Conservation (phyloP, 2,888 invertebrate species). For the Ariolimax columbianus region DNA sequence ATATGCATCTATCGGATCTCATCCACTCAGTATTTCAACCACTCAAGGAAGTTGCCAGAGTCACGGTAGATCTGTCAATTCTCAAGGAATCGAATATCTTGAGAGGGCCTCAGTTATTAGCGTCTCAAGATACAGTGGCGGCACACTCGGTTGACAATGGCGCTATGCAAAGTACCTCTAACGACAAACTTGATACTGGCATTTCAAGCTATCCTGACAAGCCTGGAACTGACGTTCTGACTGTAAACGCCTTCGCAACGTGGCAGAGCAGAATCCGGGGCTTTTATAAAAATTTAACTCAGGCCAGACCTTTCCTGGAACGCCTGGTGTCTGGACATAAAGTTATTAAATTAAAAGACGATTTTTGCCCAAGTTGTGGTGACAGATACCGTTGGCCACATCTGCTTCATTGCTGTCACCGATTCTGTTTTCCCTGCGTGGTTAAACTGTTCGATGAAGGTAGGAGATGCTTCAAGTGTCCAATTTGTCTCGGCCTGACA, state of each 20-base stretch:
- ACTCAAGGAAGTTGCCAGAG: not conserved
- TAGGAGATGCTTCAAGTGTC: conserved; percentile 12
- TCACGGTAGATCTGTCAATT: not conserved
- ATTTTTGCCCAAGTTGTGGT: conserved; percentile 6
- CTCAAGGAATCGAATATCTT: not conserved
- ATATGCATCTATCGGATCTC: not conserved
- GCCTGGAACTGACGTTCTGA: not conserved
- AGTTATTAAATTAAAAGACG: not conserved
- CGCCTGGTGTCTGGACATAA: not conserved
- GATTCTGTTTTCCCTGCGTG: conserved; percentile 38
- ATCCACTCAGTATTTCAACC: not conserved
- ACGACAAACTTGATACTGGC: not conserved
- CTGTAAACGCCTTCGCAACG: not conserved
- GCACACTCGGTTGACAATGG: not conserved
- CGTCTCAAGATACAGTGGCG: no score
- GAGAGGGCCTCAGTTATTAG: no score
- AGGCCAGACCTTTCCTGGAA: not conserved
- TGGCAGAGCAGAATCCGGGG: conserved; percentile 14
- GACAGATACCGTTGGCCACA: conserved; percentile 38
- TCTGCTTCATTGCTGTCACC: conserved; percentile 37
- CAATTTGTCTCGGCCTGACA: conserved; percentile 7
- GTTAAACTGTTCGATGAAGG: not conserved
- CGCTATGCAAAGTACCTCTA: not conserved
- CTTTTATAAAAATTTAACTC: not conserved
- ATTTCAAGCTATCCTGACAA: not conserved